phyloP scores from a whole-genome alignment of 2,888 invertebrate genomes.

The Drosophila kuntzei region DNA sequence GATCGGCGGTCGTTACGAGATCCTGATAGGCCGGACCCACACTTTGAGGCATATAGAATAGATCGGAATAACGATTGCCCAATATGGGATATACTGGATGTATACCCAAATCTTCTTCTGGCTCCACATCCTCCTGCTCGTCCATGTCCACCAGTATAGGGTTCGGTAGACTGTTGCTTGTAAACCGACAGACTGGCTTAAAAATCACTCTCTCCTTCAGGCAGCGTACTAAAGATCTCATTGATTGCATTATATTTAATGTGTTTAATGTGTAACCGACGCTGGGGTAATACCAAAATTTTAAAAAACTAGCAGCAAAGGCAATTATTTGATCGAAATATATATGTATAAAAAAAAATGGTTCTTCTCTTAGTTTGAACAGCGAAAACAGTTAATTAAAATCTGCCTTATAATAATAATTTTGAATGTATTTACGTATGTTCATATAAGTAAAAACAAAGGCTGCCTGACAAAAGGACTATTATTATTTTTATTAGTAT shows the following conservation, averaged over 20 bases:
- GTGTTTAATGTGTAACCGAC: neutral
- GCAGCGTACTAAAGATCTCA: slow-evolving; percentile 28
- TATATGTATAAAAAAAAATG: neutral
- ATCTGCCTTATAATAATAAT: slow-evolving; percentile 26
- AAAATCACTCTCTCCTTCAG: slow-evolving; percentile 15
- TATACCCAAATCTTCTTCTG: slow-evolving; percentile 10
- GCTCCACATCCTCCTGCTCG: slow-evolving; percentile 38
- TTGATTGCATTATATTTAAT: slow-evolving; percentile 39
- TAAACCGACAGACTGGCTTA: slow-evolving; percentile 22
- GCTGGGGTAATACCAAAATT: slow-evolving; percentile 15
- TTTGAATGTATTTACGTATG: slow-evolving; percentile 31
- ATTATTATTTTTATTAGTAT: slow-evolving; percentile 6
- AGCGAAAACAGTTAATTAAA: slow-evolving; percentile 14
- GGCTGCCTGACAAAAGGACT: slow-evolving; percentile 17
- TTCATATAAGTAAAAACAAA: slow-evolving; percentile 40
- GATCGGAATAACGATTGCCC: slow-evolving; percentile 39
- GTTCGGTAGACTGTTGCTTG: slow-evolving; percentile 43
- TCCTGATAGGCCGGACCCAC: slow-evolving; percentile 67
- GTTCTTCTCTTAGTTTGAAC: neutral
- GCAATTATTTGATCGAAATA: slow-evolving; percentile 9
- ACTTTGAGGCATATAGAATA: slow-evolving; percentile 61
- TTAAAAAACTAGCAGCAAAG: slow-evolving; percentile 5
- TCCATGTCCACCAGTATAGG: slow-evolving; percentile 40
- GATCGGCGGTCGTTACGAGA: slow-evolving; percentile 42
- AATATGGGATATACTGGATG: slow-evolving; percentile 41